Evolutionary conservation across 2,888 invertebrate genomes (phyloP), one percentile per base, ranked within the genome.

Genomic region (Chouioia cunea): DNA sequence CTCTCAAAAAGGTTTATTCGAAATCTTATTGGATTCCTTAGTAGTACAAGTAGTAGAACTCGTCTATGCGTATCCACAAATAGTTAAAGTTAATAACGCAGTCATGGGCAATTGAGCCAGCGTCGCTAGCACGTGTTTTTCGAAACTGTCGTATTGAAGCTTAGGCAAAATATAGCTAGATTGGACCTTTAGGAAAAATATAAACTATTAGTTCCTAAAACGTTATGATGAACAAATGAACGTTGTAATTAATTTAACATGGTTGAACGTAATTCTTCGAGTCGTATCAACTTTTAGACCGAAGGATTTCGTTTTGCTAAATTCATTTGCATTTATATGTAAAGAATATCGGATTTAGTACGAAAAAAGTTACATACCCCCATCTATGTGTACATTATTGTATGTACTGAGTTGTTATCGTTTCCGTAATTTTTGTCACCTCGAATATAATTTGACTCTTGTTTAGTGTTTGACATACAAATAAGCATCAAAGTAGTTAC

Each of bases 291-390:
- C 36, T 53, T 36, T 16, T 57, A 27, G 4, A 56, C 27, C 52
- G 15, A 4, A 59, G 63, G 46, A 67, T 71, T 71, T 67, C 47
- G 57, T 64, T 67, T 58, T 62, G 52, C 36, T 12, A 52, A 71
- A 71, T 66, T 71, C 52, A 23, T 63, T 47, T 63, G 62, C 56
- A 66, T 71, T 66, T 71, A 62, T 47, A 65, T 22, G 15, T 27
- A 36, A 36, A 10, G 36, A 36, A 36, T 36, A 36, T 36, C 36
- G 36, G 10, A 14, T 27, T 59, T 60, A 54, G 16, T 1, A 36
- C 36, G 48, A 54, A 67, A 54, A n/a, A 47, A 60, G 48, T 65
- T 60, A 47, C 47, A 53, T 53, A 52, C 16, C 20, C 18, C 36
- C 36, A 12, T 16, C 44, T 36, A 46, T 6, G 12, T 58, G 58